Base-by-base conservation (phyloP, 2,888 invertebrate genomes). In the Nemoura dubitans region DNA sequence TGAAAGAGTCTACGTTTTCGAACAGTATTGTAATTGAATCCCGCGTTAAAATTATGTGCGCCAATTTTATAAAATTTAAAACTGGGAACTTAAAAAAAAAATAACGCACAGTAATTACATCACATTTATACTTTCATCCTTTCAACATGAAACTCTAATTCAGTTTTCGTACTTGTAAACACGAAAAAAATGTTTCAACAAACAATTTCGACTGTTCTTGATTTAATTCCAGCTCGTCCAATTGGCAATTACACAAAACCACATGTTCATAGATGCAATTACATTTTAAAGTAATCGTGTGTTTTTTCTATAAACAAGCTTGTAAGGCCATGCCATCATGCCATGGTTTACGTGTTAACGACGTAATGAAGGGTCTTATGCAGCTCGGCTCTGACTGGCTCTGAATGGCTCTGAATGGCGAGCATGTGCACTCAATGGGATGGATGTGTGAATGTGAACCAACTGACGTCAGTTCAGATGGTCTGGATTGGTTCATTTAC, bases 251-350 rank as follows among this genome's bases (percentile, higher is more conserved):
- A 59, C 59, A 59, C 59, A 59, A 59, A 59, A 59, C 59, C 21
- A 59, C 59, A 59, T 59, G 59, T 59, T 59, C 59, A 59, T 59
- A 59, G 59, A 59, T 59, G 59, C 59, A 59, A 59, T 59, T 59
- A 59, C 59, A 59, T 59, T 59, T 21, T 59, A 59, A 59, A 7
- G 59, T 59, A 59, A 59, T 59, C 59, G 59, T 59, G 59, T 59
- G 59, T 59, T 59, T 59, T n/a, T 59, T 59, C 59, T 59, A 59
- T 59, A 59, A 59, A 59, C 59, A 59, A 59, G 59, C 59, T 59
- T 59, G 59, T 59, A 59, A 59, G 10, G 59, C 59, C 59, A 59
- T 59, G 59, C 5, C 59, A 7, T 3, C 59, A 59, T 59, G 59
- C 6, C 59, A 59, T 59, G 59, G 59, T 59, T 59, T 16, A 59